Evolutionary conservation across 2,113 vertebrate genomes (phyloP), one percentile per base, ranked within the genome.

Genomic region (Gila orcuttii): DNA sequence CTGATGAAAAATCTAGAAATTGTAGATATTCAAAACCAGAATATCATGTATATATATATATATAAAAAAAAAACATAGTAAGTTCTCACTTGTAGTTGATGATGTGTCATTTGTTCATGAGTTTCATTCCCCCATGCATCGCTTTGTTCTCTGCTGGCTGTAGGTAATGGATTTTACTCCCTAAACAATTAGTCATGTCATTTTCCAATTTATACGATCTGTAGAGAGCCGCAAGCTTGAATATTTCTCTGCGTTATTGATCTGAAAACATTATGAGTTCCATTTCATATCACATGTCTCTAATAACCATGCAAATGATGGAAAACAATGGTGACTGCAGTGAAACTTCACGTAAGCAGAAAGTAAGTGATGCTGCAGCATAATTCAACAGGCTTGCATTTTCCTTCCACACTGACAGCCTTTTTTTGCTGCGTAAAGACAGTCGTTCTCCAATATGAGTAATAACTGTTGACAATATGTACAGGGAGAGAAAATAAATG

Each of bases 121-220:
- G 36, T 62, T 79, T 25, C 57, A 62, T 39, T 62, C 36, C 23
- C 62, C 78, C 42, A 42, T 62, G 36, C 78, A 79, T 39, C 3
- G 1, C 7, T 60, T 79, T 79, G 77, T 62, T 79, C 36, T 79
- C 77, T 36, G 31, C 57, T 59, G 77, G 77, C 77, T 62, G 55
- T 21, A 79, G 23, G 36, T 45, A 62, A 79, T 79, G 52, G 78
- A 79, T 79, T 79, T 60, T 62, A 79, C 52, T 79, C 78, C 77
- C 57, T 62, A 79, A 79, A 79, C 57, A 79, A 79, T 79, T 62
- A 62, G 57, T 79, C 78, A 42, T 79, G 78, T 79, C 78, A 45
- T 79, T 79, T 79, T 62, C 36, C 57, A 36, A 62, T 79, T 79
- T 79, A 39, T 45, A 25, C 11, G 13, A 79, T 79, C 78, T 79